Evolutionary conservation across 1,140 invertebrate genomes (phyloP).

Genomic region (Leguminivora glycinivorella): DNA sequence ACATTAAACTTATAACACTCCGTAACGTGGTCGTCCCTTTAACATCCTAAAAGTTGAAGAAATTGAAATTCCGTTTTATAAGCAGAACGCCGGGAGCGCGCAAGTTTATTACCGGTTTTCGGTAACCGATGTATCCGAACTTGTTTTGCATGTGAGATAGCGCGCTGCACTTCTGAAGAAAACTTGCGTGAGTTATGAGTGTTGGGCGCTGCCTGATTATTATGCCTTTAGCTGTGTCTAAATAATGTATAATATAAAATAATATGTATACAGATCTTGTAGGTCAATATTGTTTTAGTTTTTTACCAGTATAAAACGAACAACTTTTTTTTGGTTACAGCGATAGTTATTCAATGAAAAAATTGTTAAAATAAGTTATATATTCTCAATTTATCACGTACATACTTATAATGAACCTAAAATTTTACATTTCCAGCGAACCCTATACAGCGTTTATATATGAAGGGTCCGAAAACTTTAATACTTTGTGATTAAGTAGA

Average conservation of each 20-base stretch:
- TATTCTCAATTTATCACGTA: too few species aligned
- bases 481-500: too few species aligned
- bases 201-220: slow-evolving; percentile 31
- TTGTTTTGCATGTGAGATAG: slow-evolving; percentile 67
- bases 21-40: background rate
- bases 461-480: too few species aligned
- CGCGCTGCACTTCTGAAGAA: slow-evolving; percentile 62
- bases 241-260: background rate
- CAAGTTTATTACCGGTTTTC: slow-evolving; percentile 60
- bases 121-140: slow-evolving; percentile 57
- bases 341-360: too few species aligned
- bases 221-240: background rate
- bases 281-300: background rate
- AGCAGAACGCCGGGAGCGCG: background rate
- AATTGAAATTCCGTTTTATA: slow-evolving; percentile 17
- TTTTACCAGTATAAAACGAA: too few species aligned
- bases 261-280: too few species aligned
- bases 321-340: too few species aligned
- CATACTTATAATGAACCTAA: too few species aligned
- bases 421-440: too few species aligned
- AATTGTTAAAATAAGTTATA: too few species aligned
- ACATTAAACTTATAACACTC: too few species aligned
- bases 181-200: slow-evolving; percentile 63
- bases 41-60: slow-evolving; percentile 5
- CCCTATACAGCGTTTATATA: too few species aligned